A percentile compares a stretch with the other conserved stretches of the same genome.
Conservation (phyloP, 1,140 invertebrate species). For the Aphelinus certus region DNA sequence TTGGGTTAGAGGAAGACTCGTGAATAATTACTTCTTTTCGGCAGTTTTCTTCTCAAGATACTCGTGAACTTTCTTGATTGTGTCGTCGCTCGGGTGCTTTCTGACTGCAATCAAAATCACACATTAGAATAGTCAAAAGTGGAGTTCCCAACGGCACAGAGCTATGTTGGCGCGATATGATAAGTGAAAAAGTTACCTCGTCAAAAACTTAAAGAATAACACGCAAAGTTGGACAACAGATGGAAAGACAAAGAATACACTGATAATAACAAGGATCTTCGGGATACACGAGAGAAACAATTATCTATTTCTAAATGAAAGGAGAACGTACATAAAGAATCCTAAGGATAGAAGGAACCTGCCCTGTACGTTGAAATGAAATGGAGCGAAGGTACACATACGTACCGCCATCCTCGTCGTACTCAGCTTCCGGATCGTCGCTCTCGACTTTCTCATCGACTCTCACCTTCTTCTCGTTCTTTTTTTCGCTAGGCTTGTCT, state of each 20-base stretch:
- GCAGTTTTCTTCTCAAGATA: conserved; percentile 55
- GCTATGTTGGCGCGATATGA: not conserved
- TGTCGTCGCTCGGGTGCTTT: conserved; percentile 47
- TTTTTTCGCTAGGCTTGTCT: not conserved
- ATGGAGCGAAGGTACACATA: not conserved
- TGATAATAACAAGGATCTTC: no score
- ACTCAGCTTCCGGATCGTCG: conserved; percentile 15
- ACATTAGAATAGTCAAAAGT: not conserved
- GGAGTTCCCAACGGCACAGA: no score
- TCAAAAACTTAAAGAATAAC: no score
- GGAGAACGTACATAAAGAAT: not conserved
- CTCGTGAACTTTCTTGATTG: conserved; percentile 51
- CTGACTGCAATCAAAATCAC: conserved; percentile 26
- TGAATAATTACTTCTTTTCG: conserved; percentile 54
- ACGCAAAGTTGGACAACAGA: no score
- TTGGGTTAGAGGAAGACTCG: not conserved
- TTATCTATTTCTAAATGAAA: not conserved
- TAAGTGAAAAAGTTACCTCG: not conserved
- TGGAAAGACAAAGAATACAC: no score
- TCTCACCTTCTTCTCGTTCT: conserved; percentile 10
- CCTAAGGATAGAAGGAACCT: not conserved
- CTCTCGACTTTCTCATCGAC: not conserved
- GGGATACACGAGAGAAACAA: no score
- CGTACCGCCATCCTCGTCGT: conserved; percentile 31
- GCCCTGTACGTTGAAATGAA: not conserved